Evolutionary conservation across 2,113 vertebrate genomes (phyloP).

Genomic region (Excalfactoria chinensis): DNA sequence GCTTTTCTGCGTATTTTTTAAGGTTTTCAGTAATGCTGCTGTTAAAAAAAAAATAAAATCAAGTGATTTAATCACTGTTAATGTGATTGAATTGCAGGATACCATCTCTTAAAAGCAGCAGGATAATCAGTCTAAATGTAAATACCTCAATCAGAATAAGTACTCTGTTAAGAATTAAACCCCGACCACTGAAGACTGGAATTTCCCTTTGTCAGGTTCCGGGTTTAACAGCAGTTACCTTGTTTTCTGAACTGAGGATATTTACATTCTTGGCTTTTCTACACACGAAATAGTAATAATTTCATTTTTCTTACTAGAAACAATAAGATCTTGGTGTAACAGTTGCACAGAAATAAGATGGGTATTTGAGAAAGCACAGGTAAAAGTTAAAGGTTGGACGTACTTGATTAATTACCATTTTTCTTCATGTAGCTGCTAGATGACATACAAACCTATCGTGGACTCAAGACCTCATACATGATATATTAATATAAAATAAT

Average conservation of each 20-base stretch:
- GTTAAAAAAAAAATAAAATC: neutral
- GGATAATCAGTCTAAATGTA: neutral
- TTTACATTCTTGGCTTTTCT: neutral
- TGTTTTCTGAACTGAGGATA: neutral
- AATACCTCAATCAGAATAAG: neutral
- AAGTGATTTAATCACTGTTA: neutral
- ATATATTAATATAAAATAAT: neutral
- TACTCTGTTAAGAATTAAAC: neutral
- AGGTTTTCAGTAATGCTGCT: neutral
- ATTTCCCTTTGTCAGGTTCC: neutral
- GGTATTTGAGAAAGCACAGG: neutral
- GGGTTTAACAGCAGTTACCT: neutral
- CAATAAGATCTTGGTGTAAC: neutral
- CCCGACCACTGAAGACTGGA: rapidly evolving
- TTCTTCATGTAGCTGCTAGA: neutral
- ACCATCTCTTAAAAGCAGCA: neutral
- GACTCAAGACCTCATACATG: neutral
- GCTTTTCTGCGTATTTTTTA: neutral
- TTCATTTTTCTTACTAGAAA: neutral
- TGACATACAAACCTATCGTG: neutral
- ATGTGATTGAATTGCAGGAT: no score
- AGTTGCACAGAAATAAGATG: neutral
- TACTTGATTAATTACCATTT: neutral
- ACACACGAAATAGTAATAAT: neutral
- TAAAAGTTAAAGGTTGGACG: neutral